These are phyloP conservation scores for Caiman crocodilus DNA, from an alignment of 2,797 vertebrate genomes.

Conservation along the genomic window DNA sequence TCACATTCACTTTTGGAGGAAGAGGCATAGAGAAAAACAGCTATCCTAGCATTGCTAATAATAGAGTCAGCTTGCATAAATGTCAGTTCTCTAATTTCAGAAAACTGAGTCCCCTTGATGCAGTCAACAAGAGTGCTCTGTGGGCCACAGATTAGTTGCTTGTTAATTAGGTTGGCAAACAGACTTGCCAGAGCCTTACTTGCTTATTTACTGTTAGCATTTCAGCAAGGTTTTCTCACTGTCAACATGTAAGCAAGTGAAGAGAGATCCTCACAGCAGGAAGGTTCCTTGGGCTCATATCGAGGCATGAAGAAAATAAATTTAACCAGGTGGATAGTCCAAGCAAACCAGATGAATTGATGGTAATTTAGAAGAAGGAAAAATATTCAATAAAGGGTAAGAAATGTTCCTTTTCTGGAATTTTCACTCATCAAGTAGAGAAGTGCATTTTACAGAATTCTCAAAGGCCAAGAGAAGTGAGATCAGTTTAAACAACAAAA, in stretches of 20 bases:
- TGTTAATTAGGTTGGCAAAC: not conserved
- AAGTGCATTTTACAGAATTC: not conserved
- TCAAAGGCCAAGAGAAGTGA: not conserved
- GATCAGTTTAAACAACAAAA: not conserved
- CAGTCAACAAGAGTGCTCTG: not conserved
- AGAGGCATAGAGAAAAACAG: not conserved
- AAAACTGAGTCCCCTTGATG: not conserved
- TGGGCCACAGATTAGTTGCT: not conserved
- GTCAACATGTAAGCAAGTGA: not conserved
- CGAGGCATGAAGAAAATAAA: not conserved
- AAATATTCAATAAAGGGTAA: not conserved
- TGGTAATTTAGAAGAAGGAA: not conserved
- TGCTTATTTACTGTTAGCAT: not conserved
- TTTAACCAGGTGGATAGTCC: not conserved
- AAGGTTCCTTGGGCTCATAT: not conserved
- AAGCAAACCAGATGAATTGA: not conserved
- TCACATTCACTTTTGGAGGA: no score
- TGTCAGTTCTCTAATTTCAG: not conserved
- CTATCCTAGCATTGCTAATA: not conserved
- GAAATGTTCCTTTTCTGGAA: not conserved
- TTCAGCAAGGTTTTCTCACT: not conserved
- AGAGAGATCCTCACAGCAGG: not conserved
- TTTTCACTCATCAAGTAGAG: not conserved
- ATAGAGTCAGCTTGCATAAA: not conserved
- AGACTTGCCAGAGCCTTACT: not conserved